Base-by-base conservation (phyloP, 2,888 invertebrate genomes). In the Phragmatobia fuliginosa region DNA sequence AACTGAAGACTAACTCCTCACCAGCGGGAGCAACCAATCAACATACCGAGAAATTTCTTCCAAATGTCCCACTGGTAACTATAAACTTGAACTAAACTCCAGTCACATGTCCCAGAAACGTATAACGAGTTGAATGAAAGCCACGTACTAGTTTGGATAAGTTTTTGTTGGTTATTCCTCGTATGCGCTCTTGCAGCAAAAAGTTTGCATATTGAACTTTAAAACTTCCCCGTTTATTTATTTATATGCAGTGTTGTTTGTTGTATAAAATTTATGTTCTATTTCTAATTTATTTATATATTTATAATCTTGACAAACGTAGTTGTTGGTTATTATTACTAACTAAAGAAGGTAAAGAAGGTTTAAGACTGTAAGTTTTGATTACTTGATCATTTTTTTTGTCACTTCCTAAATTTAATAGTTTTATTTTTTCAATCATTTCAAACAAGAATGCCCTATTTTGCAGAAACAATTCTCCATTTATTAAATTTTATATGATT, bases 81-180 rank as follows among this genome's bases (percentile, higher is more conserved):
- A 11, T 32, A n/a, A 65, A 76, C 25, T 76, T 63, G 32, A 49
- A 41, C 32, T 59, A 60, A 75, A 63, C 62, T 69, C 36, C n/a
- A 62, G 61, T 61, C 49, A 49, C 33, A 36, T 66, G 73, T 56
- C 58, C 68, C 36, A 72, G 61, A 52, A 70, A 61, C 58, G 59
- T 73, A 70, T 71, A 79, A 79, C 77, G 70, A 72, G 70, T 73
- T 69, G 68, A 78, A 74, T 76, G 71, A 65, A 78, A 73, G 62
- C 75, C 61, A 70, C 71, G 70, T 63, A 76, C 67, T 31, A 72
- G 70, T 67, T 71, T 66, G 66, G 52, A 71, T 49, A 82, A 77
- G 74, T 78, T 82, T 73, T 62, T 70, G 71, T 71, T 52, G 58
- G 65, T 70, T 70, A 66, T 62, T 71, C 21, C 56, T 56, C 62